phyloP scores from a whole-genome alignment of 2,888 invertebrate species.

The Halocaridina rubra region DNA sequence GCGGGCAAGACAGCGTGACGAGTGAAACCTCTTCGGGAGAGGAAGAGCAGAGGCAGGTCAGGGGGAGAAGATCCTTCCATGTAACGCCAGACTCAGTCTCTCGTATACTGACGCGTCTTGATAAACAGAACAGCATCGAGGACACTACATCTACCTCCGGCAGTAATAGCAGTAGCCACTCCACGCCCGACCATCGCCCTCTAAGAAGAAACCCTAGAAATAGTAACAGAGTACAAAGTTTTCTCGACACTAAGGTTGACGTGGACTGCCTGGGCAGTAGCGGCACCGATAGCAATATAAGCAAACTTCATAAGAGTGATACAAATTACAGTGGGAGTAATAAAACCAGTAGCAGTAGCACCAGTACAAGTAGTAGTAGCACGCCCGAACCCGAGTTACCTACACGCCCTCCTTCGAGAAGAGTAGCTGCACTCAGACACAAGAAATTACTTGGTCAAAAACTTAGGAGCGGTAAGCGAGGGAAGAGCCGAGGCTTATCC shows the following conservation, averaged over 20 bases:
- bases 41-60: background rate
- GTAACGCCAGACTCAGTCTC: background rate
- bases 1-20: constrained; percentile 32
- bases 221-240: constrained; percentile 19
- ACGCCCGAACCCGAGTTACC: constrained; percentile 51
- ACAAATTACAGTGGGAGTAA: constrained; percentile 15
- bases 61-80: background rate
- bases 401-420: constrained; percentile 29
- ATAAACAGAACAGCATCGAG: constrained; percentile 39
- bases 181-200: constrained; percentile 33
- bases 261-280: background rate
- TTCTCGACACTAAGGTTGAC: background rate
- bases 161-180: constrained; percentile 15
- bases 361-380: constrained; percentile 39
- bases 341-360: constrained; percentile 17
- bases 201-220: constrained; percentile 11
- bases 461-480: constrained; percentile 21
- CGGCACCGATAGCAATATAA: background rate
- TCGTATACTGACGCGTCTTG: constrained; percentile 35
- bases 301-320: constrained; percentile 4
- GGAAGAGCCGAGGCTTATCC: background rate
- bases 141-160: constrained; percentile 3
- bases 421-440: constrained; percentile 32
- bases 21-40: constrained; percentile 45
- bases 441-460: constrained; percentile 6